Percentiles rank a stretch among this genome's conserved stretches.
These are phyloP conservation scores for Dipus sagitta DNA, from an alignment of 2,797 vertebrate genomes.

Conservation along the genomic window DNA sequence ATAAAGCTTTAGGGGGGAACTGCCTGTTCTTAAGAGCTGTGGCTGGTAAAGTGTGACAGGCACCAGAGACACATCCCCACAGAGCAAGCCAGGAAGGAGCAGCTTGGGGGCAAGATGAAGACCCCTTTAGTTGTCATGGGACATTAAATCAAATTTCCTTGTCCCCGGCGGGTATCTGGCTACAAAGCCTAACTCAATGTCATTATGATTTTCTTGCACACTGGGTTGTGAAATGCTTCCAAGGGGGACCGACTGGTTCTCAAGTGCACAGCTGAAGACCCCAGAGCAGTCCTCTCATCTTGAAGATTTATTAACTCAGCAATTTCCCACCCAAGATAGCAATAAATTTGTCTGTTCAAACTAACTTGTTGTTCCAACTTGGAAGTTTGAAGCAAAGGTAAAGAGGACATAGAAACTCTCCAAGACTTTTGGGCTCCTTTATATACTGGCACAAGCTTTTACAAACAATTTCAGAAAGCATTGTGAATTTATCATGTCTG, in stretches of 20 bases:
- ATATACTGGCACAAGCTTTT: neutral
- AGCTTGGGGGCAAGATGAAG: neutral
- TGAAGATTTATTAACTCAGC: slow-evolving; percentile 19
- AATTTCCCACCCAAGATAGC: neutral
- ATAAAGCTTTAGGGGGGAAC: neutral
- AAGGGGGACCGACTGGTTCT: neutral
- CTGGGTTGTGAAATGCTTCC: neutral
- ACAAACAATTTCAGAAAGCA: neutral
- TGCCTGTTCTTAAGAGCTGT: neutral
- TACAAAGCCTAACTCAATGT: neutral
- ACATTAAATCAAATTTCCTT: neutral
- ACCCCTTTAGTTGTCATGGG: neutral
- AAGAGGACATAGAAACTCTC: neutral
- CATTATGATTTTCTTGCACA: neutral
- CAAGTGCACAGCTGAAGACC: neutral
- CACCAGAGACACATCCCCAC: neutral
- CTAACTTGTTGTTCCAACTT: slow-evolving; percentile 25
- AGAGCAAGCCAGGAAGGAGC: neutral
- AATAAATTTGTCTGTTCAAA: slow-evolving; percentile 14
- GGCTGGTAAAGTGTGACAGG: neutral
- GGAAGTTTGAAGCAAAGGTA: slow-evolving; percentile 14
- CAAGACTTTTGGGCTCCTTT: slow-evolving; percentile 2
- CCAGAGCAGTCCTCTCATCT: neutral
- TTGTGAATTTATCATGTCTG: neutral
- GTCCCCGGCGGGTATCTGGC: neutral